phyloP scores from a whole-genome alignment of 2,797 vertebrate genomes.

The Fistularia commersonii region DNA sequence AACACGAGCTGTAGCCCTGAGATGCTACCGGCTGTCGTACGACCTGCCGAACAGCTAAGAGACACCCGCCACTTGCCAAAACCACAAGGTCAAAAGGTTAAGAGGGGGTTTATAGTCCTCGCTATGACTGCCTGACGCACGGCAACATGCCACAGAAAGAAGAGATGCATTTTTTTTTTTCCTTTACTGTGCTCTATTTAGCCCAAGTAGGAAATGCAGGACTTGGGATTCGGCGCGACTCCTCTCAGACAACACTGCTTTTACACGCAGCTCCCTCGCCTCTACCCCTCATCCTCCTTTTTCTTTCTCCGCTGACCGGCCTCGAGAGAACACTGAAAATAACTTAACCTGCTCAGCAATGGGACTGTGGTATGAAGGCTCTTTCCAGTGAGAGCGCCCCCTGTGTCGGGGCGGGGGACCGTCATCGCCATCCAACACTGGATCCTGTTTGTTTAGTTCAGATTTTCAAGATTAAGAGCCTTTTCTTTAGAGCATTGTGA shows the following conservation, averaged over 20 bases:
- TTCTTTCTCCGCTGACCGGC: constrained; percentile 63
- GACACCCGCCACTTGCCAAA: constrained; percentile 45
- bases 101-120: constrained; percentile 30
- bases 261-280: constrained; percentile 43
- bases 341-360: constrained; percentile 76
- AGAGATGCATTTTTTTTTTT: too few species aligned
- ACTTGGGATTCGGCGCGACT: constrained; percentile 25
- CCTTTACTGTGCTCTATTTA: too few species aligned
- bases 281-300: constrained; percentile 33
- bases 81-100: constrained; percentile 76
- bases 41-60: constrained; percentile 67
- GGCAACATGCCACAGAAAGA: background rate
- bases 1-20: constrained; percentile 57
- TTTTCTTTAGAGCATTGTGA: constrained; percentile 55
- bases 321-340: constrained; percentile 78
- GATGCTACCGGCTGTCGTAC: constrained; percentile 62
- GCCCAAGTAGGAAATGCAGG: constrained; percentile 4
- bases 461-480: constrained; percentile 49
- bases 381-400: constrained; percentile 60
- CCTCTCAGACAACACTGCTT: constrained; percentile 41
- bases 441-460: constrained; percentile 39
- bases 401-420: constrained; percentile 40
- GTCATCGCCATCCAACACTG: constrained; percentile 32
- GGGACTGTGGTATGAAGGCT: constrained; percentile 71
- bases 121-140: constrained; percentile 13